Evolutionary conservation across 2,797 vertebrate species (phyloP).

Genomic region (Novumbra hubbsi): DNA sequence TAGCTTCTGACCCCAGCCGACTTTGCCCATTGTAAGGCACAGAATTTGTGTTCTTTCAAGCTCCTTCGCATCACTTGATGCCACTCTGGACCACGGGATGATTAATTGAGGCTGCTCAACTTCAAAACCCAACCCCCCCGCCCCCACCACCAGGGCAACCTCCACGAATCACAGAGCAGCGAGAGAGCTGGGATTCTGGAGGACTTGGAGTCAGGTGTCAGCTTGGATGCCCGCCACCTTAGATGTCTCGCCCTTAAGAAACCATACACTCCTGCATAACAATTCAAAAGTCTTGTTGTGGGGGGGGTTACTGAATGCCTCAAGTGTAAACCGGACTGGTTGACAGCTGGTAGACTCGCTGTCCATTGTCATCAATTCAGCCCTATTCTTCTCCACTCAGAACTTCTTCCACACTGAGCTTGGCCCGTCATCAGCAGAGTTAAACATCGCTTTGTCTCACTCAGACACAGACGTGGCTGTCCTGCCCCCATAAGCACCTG

Average conservation of each 20-base stretch:
- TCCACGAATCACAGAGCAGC: too few relatives aligned
- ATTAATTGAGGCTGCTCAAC: slow-evolving; percentile 1
- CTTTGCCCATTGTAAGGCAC: slow-evolving; percentile 15
- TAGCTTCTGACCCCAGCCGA: slow-evolving; percentile 36
- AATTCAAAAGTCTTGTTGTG: slow-evolving; percentile 40
- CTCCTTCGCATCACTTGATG: slow-evolving; percentile 18
- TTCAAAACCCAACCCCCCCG: slow-evolving; percentile 6
- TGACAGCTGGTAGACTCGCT: too few relatives aligned
- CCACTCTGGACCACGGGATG: slow-evolving; percentile 5
- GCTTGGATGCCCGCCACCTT: too few relatives aligned
- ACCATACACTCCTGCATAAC: slow-evolving; percentile 45
- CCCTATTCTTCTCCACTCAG: not conserved
- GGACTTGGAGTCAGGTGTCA: too few relatives aligned
- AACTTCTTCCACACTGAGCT: too few relatives aligned
- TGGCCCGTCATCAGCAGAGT: too few relatives aligned
- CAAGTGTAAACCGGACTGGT: too few relatives aligned
- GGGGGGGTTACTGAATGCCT: slow-evolving; percentile 28
- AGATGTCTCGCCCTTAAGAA: slow-evolving; percentile 37
- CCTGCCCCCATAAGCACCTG: slow-evolving; percentile 1
- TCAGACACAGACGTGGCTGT: not conserved
- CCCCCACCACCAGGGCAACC: not conserved
- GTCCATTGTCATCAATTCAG: too few relatives aligned
- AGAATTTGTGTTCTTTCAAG: slow-evolving; percentile 20
- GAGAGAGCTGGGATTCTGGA: too few relatives aligned
- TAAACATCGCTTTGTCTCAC: too few relatives aligned